Evolutionary conservation across 2,113 vertebrate genomes (phyloP).

Genomic region (Chamaea fasciata): DNA sequence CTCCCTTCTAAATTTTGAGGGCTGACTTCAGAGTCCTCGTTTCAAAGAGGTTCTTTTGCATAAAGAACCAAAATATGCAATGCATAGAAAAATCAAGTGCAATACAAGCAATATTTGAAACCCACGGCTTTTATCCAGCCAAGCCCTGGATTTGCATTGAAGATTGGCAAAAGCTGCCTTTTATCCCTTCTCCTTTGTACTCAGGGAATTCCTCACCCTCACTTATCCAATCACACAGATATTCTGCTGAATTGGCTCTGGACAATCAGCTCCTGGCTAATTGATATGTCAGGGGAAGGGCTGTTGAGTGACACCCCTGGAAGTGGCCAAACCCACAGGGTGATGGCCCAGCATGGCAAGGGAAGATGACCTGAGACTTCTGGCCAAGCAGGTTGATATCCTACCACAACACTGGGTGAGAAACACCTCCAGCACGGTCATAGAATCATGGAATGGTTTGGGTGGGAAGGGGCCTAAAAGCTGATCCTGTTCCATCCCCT

Average conservation of each 20-base stretch:
- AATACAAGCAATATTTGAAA: neutral
- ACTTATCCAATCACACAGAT: neutral
- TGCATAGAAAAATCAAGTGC: neutral
- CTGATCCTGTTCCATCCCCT: neutral
- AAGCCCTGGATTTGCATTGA: neutral
- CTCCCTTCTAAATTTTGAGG: neutral
- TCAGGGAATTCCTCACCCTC: neutral
- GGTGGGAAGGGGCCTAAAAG: neutral
- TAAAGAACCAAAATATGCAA: neutral
- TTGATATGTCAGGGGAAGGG: neutral
- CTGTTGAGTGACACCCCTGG: neutral
- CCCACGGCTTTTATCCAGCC: neutral
- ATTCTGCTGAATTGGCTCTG: neutral
- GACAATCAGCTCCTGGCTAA: neutral
- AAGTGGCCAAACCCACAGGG: neutral
- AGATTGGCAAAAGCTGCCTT: neutral
- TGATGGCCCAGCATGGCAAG: accelerated
- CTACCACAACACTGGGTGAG: accelerated
- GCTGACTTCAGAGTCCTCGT: neutral
- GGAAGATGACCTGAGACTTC: neutral
- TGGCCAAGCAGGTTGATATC: neutral
- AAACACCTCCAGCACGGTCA: neutral
- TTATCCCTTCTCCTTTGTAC: neutral
- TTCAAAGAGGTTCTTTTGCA: neutral
- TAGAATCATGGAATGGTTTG: neutral